Evolutionary conservation across 2,113 vertebrate species (phyloP).

Genomic region (Papio anubis): DNA sequence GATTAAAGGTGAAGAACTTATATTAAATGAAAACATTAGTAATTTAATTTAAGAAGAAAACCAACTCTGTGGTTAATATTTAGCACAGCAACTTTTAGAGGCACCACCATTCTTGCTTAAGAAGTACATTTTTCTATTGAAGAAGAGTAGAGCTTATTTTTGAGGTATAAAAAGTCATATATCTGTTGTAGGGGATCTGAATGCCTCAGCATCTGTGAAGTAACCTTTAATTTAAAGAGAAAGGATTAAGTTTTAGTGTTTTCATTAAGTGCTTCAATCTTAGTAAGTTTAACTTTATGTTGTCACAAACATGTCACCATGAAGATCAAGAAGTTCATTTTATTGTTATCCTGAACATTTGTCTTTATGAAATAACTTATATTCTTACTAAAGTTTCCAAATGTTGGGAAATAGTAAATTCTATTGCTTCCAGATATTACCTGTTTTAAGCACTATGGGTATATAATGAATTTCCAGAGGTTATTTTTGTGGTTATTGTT

Average conservation of each 20-base stretch:
- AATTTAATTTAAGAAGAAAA: background rate
- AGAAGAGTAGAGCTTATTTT: background rate
- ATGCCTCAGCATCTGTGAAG: background rate
- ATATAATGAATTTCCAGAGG: background rate
- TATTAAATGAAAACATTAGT: slow-evolving; percentile 2
- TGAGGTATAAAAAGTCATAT: background rate
- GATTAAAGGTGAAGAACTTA: background rate
- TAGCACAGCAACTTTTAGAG: background rate
- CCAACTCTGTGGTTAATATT: background rate
- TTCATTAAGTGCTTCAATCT: background rate
- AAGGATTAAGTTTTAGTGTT: background rate
- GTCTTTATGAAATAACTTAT: background rate
- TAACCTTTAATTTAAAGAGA: background rate
- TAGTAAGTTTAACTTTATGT: background rate
- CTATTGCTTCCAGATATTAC: background rate
- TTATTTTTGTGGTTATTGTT: background rate
- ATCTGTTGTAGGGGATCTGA: background rate
- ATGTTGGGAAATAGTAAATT: background rate
- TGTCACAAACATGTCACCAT: background rate
- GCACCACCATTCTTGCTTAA: background rate
- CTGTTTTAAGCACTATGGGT: background rate
- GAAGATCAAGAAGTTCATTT: background rate
- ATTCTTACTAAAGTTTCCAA: background rate
- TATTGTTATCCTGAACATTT: background rate
- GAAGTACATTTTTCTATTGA: background rate